Base-by-base conservation (phyloP, 2,888 invertebrate genomes). In the Cheilosia grossa region DNA sequence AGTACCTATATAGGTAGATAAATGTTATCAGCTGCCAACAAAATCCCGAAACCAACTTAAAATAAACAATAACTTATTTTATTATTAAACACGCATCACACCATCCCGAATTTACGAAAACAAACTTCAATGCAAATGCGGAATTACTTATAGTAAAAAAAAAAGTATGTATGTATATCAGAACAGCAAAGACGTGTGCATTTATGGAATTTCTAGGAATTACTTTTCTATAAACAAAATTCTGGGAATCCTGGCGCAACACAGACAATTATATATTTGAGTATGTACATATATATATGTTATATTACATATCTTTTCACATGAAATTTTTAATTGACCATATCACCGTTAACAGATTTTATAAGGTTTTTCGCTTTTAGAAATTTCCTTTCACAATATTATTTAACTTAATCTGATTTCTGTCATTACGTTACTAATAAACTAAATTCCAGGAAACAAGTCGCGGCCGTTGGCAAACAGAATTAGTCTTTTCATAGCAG, bases 191-290 rank as follows among this genome's bases (percentile, higher is more conserved):
- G 6, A 5, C 10, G 24, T 54, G 49, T 66, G 15, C 30, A 72
- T 63, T 47, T 40, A 40, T 49, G 33, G 47, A 54, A 64, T 72
- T 70, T 58, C 63, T 64, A 33, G 15, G 72, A 72, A 79, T 44
- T 78, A 27, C 17, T 33, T 56, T 61, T 66, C 79, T 70, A 79
- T 42, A 63, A 72, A 79, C 24, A 19, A 33, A 33, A 40, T 58
- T 74, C 64, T 66, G 27, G 30, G 40, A 58, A 75, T 27, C 9
- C 56, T 58, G 24, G 33, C 53, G 9, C 1, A 10, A 10, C 63
- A 21, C 47, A 10, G 49, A 21, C 47, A 37, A 21, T 33, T 37
- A 4, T 13, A 13, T 37, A 37, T 13, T 37, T 10, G 13, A 1
- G 13, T 4, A 37, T 37, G 2, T 33, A 33, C n/a, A n/a, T 10